Conservation (phyloP, 2,888 invertebrate species). For the Acanthacorydalis orientalis region DNA sequence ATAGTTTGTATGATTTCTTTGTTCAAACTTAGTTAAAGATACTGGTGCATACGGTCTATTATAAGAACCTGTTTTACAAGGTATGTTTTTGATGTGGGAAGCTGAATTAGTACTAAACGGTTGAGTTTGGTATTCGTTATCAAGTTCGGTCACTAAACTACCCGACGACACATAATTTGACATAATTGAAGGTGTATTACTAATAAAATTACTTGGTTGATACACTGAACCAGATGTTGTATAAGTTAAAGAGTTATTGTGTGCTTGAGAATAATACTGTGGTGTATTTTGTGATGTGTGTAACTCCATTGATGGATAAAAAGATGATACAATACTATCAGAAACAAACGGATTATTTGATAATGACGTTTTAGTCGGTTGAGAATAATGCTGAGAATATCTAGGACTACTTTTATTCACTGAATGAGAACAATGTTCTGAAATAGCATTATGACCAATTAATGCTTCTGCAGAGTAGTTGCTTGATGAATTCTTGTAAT, state of each 20-base stretch:
- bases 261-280: constrained; percentile 4
- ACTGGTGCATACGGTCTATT: background rate
- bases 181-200: constrained; percentile 1
- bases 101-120: background rate
- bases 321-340: background rate
- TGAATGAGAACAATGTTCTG: background rate
- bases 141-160: background rate
- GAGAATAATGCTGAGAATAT: background rate
- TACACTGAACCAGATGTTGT: constrained; percentile 1
- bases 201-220: constrained; percentile 1
- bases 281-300: background rate
- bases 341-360: background rate
- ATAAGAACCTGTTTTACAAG: background rate
- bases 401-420: background rate
- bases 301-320: background rate
- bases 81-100: background rate
- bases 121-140: background rate
- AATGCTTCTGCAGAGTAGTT: constrained; percentile 27
- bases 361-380: background rate
- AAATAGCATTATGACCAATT: constrained; percentile 19
- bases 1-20: background rate
- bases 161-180: background rate
- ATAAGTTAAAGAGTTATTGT: background rate
- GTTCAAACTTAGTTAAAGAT: background rate
- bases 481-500: constrained; percentile 12